Conservation (phyloP, 2,113 vertebrate species). For the Rhabdornis inornatus region DNA sequence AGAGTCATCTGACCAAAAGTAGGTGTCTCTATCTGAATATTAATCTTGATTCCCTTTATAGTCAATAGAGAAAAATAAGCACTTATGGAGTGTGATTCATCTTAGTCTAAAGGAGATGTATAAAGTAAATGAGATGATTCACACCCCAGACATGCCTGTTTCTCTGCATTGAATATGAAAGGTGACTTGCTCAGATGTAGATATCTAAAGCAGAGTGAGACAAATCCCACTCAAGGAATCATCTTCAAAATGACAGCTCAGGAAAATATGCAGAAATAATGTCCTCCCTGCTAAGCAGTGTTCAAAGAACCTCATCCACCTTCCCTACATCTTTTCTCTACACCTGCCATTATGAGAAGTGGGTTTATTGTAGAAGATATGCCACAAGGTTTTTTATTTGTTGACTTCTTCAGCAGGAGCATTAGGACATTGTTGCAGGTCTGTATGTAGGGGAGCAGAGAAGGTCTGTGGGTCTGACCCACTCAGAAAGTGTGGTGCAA, state of each 20-base stretch:
- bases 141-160: constrained; percentile 31
- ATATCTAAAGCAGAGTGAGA: constrained; percentile 21
- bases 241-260: background rate
- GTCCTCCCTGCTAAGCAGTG: background rate
- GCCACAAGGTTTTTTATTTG: background rate
- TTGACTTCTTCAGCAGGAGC: background rate
- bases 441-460: background rate
- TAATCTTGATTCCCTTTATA: constrained; percentile 40
- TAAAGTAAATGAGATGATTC: constrained; percentile 56
- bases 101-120: background rate
- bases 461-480: background rate
- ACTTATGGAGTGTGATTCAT: constrained; percentile 34
- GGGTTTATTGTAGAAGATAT: background rate
- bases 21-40: constrained; percentile 5
- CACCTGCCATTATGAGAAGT: background rate
- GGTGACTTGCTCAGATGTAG: constrained; percentile 23
- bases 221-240: constrained; percentile 21
- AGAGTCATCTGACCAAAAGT: constrained; percentile 14
- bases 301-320: background rate
- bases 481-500: background rate
- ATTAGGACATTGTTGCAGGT: background rate
- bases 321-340: background rate
- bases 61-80: constrained; percentile 35
- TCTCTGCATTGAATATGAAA: constrained; percentile 35
- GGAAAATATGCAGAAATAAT: constrained; percentile 2